Percentiles rank a stretch among this genome's conserved stretches.
phyloP scores from a whole-genome alignment of 2,888 invertebrate species.

The Hetaerina titia region DNA sequence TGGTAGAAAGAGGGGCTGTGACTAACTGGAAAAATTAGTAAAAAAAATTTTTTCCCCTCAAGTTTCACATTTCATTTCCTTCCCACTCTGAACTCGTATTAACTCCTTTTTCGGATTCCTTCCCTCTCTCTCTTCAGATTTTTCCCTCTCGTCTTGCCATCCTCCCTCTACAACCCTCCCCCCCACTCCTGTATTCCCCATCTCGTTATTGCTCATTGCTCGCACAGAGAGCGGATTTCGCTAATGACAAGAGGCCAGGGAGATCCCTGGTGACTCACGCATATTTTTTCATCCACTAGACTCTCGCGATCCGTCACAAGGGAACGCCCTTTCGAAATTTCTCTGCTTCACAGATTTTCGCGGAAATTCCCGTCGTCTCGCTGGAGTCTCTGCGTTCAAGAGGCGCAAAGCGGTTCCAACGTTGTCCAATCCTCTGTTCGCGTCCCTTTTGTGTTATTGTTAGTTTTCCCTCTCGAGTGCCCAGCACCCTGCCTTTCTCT shows the following conservation, averaged over 20 bases:
- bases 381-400: not conserved
- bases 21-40: constrained; percentile 17
- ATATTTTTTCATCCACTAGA: not conserved
- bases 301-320: not conserved
- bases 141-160: not conserved
- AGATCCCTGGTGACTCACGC: not conserved
- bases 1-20: not conserved
- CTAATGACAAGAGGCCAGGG: constrained; percentile 7
- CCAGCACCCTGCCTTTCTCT: not conserved
- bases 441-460: not conserved
- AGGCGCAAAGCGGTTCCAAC: not conserved
- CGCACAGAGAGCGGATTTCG: not conserved
- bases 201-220: not conserved
- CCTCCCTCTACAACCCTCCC: not conserved
- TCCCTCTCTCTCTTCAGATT: not conserved
- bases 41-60: not conserved
- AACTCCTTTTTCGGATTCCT: not conserved
- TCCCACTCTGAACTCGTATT: not conserved
- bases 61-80: not conserved
- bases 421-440: not conserved
- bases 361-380: not conserved
- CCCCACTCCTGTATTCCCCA: not conserved
- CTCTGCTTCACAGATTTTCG: not conserved
- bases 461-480: not conserved
- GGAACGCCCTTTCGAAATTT: not conserved